Conservation (phyloP, 2,888 invertebrate species). For the Camptogramma bilineatum region DNA sequence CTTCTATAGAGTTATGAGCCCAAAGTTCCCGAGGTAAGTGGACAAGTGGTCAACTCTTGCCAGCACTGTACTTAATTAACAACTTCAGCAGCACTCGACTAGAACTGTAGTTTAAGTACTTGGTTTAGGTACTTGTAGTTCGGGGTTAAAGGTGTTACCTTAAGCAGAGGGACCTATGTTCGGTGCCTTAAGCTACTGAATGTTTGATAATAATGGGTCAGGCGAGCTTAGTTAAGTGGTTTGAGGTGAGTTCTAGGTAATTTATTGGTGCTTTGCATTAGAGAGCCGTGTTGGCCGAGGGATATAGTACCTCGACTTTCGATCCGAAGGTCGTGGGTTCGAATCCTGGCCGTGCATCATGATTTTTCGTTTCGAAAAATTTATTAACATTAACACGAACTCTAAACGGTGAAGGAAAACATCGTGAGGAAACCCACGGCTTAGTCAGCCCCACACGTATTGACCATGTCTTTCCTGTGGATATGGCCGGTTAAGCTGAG, state of each 20-base stretch:
- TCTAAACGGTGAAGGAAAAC: too few species aligned
- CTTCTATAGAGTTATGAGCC: conserved; percentile 5
- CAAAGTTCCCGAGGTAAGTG: conserved; percentile 22
- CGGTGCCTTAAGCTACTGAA: not conserved
- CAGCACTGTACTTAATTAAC: conserved; percentile 29
- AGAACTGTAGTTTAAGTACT: conserved; percentile 19
- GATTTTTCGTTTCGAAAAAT: too few species aligned
- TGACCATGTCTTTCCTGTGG: too few species aligned
- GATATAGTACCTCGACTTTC: too few species aligned
- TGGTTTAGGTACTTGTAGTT: conserved; percentile 9
- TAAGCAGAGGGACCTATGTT: conserved; percentile 1
- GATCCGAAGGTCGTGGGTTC: too few species aligned
- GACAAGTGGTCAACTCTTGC: conserved; percentile 27
- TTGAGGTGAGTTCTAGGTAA: not conserved
- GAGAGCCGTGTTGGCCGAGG: too few species aligned
- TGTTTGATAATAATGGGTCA: conserved; percentile 3
- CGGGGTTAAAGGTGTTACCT: conserved; percentile 17
- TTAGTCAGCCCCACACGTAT: too few species aligned
- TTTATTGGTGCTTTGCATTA: not conserved
- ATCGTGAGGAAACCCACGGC: too few species aligned
- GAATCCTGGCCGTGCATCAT: too few species aligned
- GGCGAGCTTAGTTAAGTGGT: not conserved
- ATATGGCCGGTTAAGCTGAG: too few species aligned
- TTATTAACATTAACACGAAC: too few species aligned
- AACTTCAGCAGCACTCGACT: conserved; percentile 26